These are phyloP conservation scores for Galeruca laticollis DNA, from an alignment of 2,888 invertebrate species.

Conservation along the genomic window DNA sequence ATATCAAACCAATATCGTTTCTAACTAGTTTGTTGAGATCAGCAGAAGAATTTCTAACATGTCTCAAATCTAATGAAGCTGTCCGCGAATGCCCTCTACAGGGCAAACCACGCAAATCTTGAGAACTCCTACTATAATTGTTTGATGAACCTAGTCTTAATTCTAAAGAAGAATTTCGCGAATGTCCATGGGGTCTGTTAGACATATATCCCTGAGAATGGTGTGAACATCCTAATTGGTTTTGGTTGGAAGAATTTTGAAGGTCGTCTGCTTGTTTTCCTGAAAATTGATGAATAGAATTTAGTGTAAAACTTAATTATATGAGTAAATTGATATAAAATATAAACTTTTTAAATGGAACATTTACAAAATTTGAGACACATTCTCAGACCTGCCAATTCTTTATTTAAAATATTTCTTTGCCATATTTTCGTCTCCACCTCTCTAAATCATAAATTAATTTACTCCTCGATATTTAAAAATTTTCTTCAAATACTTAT, in stretches of 20 bases:
- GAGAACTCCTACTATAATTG: conserved; percentile 66
- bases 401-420: too few relatives aligned
- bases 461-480: too few relatives aligned
- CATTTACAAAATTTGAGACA: not conserved
- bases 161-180: conserved; percentile 87
- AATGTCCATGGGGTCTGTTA: conserved; percentile 68
- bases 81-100: conserved; percentile 81
- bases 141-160: conserved; percentile 71
- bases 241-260: conserved; percentile 36
- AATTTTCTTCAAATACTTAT: too few relatives aligned
- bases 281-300: not conserved
- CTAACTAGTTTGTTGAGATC: conserved; percentile 79
- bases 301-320: too few relatives aligned
- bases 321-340: too few relatives aligned
- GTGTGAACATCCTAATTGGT: conserved; percentile 39
- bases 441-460: too few relatives aligned
- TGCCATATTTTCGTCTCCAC: too few relatives aligned
- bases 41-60: conserved; percentile 80
- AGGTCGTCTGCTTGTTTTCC: conserved; percentile 40
- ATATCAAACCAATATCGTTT: conserved; percentile 79
- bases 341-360: too few relatives aligned
- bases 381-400: too few relatives aligned
- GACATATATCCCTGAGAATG: conserved; percentile 46
- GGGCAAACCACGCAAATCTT: conserved; percentile 66
- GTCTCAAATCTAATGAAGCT: conserved; percentile 83